phyloP scores from a whole-genome alignment of 2,113 vertebrate genomes.

The Phasianus colchicus region DNA sequence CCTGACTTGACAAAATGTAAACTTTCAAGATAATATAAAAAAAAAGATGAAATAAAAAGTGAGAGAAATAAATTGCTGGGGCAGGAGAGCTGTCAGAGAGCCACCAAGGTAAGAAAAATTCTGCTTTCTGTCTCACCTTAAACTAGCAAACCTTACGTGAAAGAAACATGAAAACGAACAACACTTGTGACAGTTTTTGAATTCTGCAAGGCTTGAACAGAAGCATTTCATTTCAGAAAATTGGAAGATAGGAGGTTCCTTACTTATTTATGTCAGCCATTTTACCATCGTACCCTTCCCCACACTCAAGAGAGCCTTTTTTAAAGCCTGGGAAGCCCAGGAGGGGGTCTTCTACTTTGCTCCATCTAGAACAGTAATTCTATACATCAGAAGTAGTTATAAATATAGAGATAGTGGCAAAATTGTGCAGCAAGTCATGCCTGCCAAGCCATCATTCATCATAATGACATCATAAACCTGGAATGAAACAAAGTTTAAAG shows the following conservation, averaged over 20 bases:
- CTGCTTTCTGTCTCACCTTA: not conserved
- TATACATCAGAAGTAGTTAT: not conserved
- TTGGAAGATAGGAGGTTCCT: not conserved
- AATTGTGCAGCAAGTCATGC: not conserved
- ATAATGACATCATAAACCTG: not conserved
- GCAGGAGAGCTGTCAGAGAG: not conserved
- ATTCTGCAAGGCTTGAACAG: not conserved
- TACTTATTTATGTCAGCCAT: not conserved
- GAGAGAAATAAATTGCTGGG: not conserved
- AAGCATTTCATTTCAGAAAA: not conserved
- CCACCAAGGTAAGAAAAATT: not conserved
- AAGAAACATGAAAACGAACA: not conserved
- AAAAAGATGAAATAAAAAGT: not conserved
- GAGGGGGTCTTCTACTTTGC: not conserved
- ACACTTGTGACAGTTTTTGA: not conserved
- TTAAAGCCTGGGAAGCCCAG: not conserved
- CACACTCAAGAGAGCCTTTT: not conserved
- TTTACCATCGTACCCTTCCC: not conserved
- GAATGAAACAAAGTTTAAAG: not conserved
- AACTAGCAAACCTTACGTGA: not conserved
- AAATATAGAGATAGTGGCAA: not conserved
- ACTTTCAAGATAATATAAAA: not conserved
- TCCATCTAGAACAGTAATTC: not conserved
- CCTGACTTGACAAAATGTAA: not conserved
- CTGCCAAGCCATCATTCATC: slow-evolving; percentile 16